These are phyloP conservation scores for Leucoma salicis DNA, from an alignment of 2,888 invertebrate genomes.

Conservation along the genomic window DNA sequence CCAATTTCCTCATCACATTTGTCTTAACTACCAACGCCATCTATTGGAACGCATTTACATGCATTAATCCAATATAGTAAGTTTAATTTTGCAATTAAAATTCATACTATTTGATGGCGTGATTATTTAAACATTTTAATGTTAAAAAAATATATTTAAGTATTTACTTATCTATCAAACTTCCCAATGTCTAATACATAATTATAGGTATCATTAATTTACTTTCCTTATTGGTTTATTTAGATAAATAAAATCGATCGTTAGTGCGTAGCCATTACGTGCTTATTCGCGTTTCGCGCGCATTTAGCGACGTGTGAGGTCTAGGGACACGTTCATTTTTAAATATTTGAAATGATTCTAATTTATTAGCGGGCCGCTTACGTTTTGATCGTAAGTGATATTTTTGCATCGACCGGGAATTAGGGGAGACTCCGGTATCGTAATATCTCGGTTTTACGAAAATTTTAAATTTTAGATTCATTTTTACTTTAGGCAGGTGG, in stretches of 20 bases:
- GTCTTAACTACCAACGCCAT: too few relatives aligned
- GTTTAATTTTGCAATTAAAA: too few relatives aligned
- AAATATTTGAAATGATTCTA: constrained; percentile 48
- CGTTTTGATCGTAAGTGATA: background rate
- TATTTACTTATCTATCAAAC: background rate
- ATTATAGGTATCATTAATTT: constrained; percentile 3
- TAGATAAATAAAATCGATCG: constrained; percentile 3
- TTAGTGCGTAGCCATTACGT: constrained; percentile 35
- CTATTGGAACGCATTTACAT: too few relatives aligned
- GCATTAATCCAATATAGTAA: too few relatives aligned
- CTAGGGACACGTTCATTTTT: constrained; percentile 39
- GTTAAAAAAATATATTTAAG: too few relatives aligned
- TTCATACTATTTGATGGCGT: background rate
- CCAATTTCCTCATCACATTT: too few relatives aligned
- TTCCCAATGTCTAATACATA: background rate
- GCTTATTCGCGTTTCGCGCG: constrained; percentile 47
- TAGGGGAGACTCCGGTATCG: too few relatives aligned
- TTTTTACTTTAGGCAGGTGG: too few relatives aligned
- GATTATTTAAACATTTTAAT: background rate
- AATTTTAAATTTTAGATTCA: too few relatives aligned
- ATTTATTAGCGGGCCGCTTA: constrained; percentile 19
- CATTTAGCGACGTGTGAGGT: constrained; percentile 65
- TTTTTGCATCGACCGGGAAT: too few relatives aligned
- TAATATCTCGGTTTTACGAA: too few relatives aligned
- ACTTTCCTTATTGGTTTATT: constrained; percentile 1